Conservation (phyloP, 2,797 vertebrate genomes). For the Scolopax rusticola region DNA sequence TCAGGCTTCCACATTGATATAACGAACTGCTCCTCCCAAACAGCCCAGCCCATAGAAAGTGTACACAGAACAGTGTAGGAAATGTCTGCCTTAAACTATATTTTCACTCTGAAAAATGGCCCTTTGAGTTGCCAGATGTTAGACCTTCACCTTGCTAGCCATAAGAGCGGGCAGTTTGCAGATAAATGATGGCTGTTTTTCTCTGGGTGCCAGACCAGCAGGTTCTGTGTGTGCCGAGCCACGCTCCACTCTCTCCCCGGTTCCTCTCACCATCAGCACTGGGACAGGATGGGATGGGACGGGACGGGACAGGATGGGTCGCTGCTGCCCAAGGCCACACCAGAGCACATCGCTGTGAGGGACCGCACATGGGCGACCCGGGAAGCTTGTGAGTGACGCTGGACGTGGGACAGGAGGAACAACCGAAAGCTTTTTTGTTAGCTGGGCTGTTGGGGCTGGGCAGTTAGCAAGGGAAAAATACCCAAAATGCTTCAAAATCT, state of each 20-base stretch:
- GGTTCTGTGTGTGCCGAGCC: background rate
- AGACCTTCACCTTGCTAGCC: background rate
- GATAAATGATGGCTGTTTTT: background rate
- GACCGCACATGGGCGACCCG: accelerated
- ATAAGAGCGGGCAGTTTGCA: background rate
- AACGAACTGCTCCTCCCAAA: background rate
- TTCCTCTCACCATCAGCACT: background rate
- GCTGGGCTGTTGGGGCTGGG: background rate
- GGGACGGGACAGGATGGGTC: accelerated
- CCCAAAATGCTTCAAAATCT: background rate
- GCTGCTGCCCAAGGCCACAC: background rate
- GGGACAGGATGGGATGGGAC: too few species aligned
- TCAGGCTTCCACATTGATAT: background rate
- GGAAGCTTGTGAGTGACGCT: background rate
- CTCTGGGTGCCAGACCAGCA: too few species aligned
- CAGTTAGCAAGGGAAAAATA: background rate
- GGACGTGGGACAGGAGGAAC: accelerated
- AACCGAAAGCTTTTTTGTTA: background rate
- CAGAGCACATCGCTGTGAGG: background rate
- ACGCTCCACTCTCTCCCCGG: accelerated
- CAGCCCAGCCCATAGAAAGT: background rate
- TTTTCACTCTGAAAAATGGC: background rate
- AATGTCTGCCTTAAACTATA: background rate
- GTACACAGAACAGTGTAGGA: background rate
- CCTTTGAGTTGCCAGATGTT: background rate